Evolutionary conservation across 53 echinoderm and acorn worm genomes (phyloP).

Genomic region (Actinopyga echinites): DNA sequence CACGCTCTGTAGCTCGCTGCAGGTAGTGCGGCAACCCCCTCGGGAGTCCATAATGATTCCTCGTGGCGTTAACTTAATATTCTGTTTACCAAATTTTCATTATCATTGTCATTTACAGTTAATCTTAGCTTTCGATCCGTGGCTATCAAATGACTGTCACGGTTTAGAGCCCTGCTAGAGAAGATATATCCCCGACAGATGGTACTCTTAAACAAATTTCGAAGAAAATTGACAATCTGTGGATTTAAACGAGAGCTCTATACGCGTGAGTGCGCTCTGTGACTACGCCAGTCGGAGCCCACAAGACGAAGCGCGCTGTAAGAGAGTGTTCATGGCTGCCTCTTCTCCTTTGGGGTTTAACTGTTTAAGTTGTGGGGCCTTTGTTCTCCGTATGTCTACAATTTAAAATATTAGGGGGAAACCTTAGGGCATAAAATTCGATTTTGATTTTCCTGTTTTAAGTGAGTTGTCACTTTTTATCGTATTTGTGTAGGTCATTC

Average conservation of each 20-base stretch:
- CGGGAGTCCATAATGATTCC: slow-evolving; percentile 18
- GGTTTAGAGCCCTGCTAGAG: not conserved
- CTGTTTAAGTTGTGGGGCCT: slow-evolving; percentile 4
- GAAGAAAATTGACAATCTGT: slow-evolving; percentile 23
- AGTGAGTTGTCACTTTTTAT: slow-evolving; percentile 13
- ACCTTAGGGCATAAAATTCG: too few species aligned
- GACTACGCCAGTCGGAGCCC: slow-evolving; percentile 1
- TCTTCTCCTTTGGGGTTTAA: slow-evolving; percentile 5
- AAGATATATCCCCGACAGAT: slow-evolving; percentile 11
- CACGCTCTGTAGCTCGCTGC: slow-evolving; percentile 22
- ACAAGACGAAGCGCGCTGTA: not conserved
- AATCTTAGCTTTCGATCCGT: slow-evolving; percentile 1
- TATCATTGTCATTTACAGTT: slow-evolving; percentile 35
- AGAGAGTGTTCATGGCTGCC: not conserved
- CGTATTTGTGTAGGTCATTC: too few species aligned
- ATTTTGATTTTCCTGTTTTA: not conserved
- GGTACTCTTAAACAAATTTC: slow-evolving; percentile 26
- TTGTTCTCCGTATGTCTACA: too few species aligned
- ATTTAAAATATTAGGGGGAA: too few species aligned
- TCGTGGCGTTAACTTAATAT: slow-evolving; percentile 34
- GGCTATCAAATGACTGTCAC: slow-evolving; percentile 23
- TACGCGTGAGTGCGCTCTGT: slow-evolving; percentile 29
- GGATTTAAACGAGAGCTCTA: slow-evolving; percentile 7
- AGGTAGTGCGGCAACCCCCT: slow-evolving; percentile 31
- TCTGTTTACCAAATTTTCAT: slow-evolving; percentile 49